Conservation (phyloP, 2,888 invertebrate species). For the Oscheius myriophilus region DNA sequence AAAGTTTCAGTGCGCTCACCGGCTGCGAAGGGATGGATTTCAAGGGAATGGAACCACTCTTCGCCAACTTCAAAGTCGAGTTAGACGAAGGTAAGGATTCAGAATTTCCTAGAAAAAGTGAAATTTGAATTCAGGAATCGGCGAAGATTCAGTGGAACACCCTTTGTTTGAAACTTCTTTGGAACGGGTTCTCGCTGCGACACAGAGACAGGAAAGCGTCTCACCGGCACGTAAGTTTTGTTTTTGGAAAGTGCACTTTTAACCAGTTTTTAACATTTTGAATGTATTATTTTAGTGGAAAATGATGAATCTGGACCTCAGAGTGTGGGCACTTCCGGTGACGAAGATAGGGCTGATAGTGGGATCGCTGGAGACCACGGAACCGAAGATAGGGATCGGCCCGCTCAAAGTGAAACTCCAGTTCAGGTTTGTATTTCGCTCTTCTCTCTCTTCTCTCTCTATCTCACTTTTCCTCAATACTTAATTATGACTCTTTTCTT, state of each 20-base stretch:
- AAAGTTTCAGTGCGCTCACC: conserved; percentile 12
- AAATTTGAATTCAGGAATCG: conserved; percentile 3
- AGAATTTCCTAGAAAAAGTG: no score
- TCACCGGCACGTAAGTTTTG: conserved; percentile 34
- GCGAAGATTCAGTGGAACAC: conserved; percentile 11
- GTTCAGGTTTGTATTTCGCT: neutral
- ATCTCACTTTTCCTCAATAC: no score
- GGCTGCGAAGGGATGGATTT: conserved; percentile 21
- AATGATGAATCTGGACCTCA: conserved; percentile 53
- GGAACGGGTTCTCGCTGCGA: conserved; percentile 43
- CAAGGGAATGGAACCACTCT: conserved; percentile 25
- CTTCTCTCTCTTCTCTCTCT: no score
- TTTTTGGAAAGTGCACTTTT: conserved; percentile 18
- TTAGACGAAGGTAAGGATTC: conserved; percentile 2
- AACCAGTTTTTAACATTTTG: neutral
- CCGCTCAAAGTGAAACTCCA: neutral
- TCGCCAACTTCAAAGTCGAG: conserved; percentile 18
- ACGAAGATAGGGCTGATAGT: conserved; percentile 28
- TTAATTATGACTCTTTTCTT: no score
- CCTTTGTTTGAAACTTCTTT: conserved; percentile 33
- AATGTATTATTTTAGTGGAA: conserved; percentile 32
- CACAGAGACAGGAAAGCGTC: conserved; percentile 40
- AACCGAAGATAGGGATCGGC: neutral
- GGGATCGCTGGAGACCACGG: neutral
- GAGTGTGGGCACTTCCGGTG: conserved; percentile 36